These are phyloP conservation scores for Drosophila nr. perissopoda DNA, from an alignment of 2,888 invertebrate species.

Conservation along the genomic window DNA sequence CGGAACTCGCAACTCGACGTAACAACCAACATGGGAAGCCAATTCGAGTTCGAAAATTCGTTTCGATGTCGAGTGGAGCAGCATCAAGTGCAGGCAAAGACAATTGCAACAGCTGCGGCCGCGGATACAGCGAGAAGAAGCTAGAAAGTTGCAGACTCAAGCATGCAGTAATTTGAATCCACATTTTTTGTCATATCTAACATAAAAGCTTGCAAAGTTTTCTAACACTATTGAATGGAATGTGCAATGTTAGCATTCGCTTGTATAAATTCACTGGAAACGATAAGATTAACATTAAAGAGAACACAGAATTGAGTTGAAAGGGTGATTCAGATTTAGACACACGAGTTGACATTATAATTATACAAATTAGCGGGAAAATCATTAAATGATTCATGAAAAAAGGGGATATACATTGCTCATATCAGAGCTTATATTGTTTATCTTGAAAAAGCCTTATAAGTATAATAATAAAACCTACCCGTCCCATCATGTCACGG, in stretches of 20 bases:
- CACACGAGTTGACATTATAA: not conserved
- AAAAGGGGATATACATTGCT: not conserved
- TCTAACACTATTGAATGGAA: constrained; percentile 6
- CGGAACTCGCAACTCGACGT: constrained; percentile 16
- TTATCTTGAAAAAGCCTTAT: not conserved
- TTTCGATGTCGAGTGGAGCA: not conserved
- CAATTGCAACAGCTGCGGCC: constrained; percentile 39
- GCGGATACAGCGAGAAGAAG: not conserved
- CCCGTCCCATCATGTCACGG: constrained; percentile 89
- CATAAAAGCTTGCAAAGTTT: not conserved
- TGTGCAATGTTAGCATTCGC: constrained; percentile 40
- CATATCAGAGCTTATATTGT: not conserved
- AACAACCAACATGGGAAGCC: constrained; percentile 18
- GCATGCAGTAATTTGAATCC: not conserved
- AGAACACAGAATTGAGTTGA: constrained; percentile 3
- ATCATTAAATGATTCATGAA: constrained; percentile 3
- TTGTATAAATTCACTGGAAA: constrained; percentile 9
- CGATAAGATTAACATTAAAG: constrained; percentile 55
- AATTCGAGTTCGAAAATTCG: not conserved
- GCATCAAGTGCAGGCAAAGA: constrained; percentile 11
- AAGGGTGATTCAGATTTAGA: constrained; percentile 38
- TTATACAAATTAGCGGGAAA: constrained; percentile 8
- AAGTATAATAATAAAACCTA: constrained; percentile 82
- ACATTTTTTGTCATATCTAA: not conserved
- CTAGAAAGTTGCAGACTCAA: not conserved